Percentiles rank a stretch among this genome's conserved stretches.
These are phyloP conservation scores for Eupleurogrammus muticus DNA, from an alignment of 2,797 vertebrate genomes.

Conservation along the genomic window DNA sequence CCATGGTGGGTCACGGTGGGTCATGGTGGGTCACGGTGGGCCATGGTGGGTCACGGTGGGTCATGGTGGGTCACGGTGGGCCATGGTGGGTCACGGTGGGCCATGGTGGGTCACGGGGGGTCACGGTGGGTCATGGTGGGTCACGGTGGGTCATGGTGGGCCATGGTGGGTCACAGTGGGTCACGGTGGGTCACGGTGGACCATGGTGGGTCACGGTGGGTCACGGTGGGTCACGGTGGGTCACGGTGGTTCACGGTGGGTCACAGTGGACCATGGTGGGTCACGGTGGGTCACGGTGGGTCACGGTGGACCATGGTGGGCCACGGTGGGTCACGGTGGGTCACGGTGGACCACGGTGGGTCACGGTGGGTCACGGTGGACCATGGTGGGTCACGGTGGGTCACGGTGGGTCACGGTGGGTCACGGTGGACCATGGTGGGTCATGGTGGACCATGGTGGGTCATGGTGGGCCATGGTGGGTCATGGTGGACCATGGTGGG, in stretches of 20 bases:
- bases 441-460: constrained; percentile 78
- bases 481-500: no score
- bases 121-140: constrained; percentile 78
- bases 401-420: constrained; percentile 78
- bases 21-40: constrained; percentile 78
- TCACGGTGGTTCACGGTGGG: no score
- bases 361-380: constrained; percentile 80
- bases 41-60: constrained; percentile 78
- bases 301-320: no score
- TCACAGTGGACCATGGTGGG: constrained; percentile 82
- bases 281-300: constrained; percentile 78
- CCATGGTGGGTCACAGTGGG: constrained; percentile 78
- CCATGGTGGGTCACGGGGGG: constrained; percentile 78
- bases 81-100: constrained; percentile 78
- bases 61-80: constrained; percentile 78
- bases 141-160: constrained; percentile 78
- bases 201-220: constrained; percentile 82
- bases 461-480: constrained; percentile 78
- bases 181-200: constrained; percentile 80
- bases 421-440: constrained; percentile 78
- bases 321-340: constrained; percentile 80
- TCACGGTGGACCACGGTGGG: no score
- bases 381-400: constrained; percentile 82
- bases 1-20: constrained; percentile 78
- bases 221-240: constrained; percentile 78